Evolutionary conservation across 2,888 invertebrate species (phyloP), one percentile per base, ranked within the genome.

Genomic region (Drosophila cognata): DNA sequence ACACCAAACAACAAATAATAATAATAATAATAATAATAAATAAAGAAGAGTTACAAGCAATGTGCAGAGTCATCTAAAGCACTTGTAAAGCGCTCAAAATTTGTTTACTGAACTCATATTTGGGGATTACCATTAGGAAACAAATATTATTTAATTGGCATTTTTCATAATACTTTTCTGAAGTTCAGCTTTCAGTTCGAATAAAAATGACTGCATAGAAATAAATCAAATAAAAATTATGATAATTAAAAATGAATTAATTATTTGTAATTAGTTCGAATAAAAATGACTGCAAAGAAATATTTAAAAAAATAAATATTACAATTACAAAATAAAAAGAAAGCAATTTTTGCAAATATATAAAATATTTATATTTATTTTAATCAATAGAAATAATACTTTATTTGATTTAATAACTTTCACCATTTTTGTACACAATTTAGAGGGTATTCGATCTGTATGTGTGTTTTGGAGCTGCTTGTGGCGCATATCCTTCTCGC

Each of bases 391-490:
- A 46, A 46, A 13, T 16, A 25, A 4, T 25, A 16, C 46, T 25
- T 46, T 46, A 7, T 46, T 25, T 46, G 21, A 25, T 25, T 25
- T 13, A n/a, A 18, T 5, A 16, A 6, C 21, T 29, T 16, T n/a
- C 41, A 2, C 10, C 5, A n/a, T 2, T 16, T n/a, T 29, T 38
- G 5, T 7, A 13, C 1, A 10, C 6, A 51, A 31, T 29, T 11
- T 56, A 29, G 18, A 55, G 67, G 35, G 67, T 51, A 68, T 55
- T 1, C 13, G 16, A 25, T 36, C 2, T 16, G 46, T 16, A 16
- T 46, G 46, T 46, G 16, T 46, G 3, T 46, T 46, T 46, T 46
- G 8, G 46, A 25, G 21, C 7, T 0, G 11, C 16, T 48, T n/a
- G 52, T 48, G 33, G 25, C n/a, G 31, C 18, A 48, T 38, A 16